These are phyloP conservation scores for Trichonephila clavipes DNA, from an alignment of 1,140 invertebrate species.

Conservation along the genomic window DNA sequence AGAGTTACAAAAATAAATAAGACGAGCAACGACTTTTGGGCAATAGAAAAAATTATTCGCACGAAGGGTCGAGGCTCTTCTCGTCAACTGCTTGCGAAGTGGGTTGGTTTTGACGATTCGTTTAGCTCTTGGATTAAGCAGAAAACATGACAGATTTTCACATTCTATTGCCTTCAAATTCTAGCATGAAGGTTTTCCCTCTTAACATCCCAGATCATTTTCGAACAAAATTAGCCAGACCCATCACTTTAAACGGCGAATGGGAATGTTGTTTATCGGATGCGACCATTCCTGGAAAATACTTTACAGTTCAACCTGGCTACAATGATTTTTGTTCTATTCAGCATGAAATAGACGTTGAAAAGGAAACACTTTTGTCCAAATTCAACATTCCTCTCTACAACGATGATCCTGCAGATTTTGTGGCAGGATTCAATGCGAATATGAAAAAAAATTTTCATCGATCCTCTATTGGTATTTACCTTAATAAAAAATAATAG, in stretches of 20 bases:
- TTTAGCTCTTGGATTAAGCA: neutral
- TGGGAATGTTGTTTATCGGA: neutral
- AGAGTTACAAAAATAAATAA: neutral
- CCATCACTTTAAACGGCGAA: no score
- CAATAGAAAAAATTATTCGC: neutral
- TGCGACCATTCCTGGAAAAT: neutral
- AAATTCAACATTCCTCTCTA: neutral
- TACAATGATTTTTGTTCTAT: neutral
- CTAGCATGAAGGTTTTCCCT: no score
- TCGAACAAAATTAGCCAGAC: no score
- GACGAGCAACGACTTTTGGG: neutral
- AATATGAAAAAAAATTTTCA: no score
- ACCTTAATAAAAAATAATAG: no score
- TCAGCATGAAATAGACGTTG: neutral
- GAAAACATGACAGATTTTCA: no score
- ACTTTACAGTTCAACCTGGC: neutral
- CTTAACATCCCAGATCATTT: no score
- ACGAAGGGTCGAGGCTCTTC: neutral
- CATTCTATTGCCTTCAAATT: no score
- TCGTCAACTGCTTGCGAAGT: neutral
- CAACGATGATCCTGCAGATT: neutral
- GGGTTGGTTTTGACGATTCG: constrained; percentile 7
- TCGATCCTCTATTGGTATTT: no score
- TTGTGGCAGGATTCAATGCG: no score
- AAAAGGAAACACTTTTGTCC: neutral